Base-by-base conservation (phyloP, 2,113 vertebrate genomes). In the Myanophis thanlyinensis region DNA sequence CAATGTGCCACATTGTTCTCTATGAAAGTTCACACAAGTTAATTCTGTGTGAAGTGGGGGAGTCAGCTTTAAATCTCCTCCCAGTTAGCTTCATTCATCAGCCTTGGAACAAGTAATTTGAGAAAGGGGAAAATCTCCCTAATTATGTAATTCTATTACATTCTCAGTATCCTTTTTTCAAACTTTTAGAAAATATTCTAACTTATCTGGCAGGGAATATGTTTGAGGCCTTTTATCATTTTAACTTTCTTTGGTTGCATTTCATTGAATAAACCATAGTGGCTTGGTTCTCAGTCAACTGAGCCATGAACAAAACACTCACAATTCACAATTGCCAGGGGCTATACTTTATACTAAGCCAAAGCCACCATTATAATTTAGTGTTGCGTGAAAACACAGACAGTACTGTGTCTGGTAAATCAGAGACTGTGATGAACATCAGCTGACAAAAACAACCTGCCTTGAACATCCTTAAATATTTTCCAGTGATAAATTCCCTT, bases 401-500 rank as follows among this genome's bases (percentile, higher is more conserved):
- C 18, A 80, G 73, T 44, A 44, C 5, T 80, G 35, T 52, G 35
- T 27, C 62, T 52, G 49, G 20, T n/a, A 25, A 40, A 22, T 90
- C 47, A 44, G 89, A 52, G 22, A 23, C 11, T 52, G 35, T 51
- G 27, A 35, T 51, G 48, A 51, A 51, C 23, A 1, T 52, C 53
- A 20, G 22, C 46, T 86, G 27, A 93, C 85, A 85, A 94, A 95
- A 88, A 87, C 35, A 4, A 54, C 3, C 91, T 95, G 87, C 25
- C 94, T 67, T 59, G 35, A 46, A 11, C 3, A 90, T 27, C 54
- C 13, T 91, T 67, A 88, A 95, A 87, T 80, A 80, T 85, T 87
- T 87, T 89, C 85, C 54, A 67, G 47, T 87, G 90, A 90, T 67
- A 96, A 59, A 4, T 94, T 88, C 87, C 40, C 46, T 93, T 89